Conservation (phyloP, 2,797 vertebrate genomes). For the Danionella dracula region DNA sequence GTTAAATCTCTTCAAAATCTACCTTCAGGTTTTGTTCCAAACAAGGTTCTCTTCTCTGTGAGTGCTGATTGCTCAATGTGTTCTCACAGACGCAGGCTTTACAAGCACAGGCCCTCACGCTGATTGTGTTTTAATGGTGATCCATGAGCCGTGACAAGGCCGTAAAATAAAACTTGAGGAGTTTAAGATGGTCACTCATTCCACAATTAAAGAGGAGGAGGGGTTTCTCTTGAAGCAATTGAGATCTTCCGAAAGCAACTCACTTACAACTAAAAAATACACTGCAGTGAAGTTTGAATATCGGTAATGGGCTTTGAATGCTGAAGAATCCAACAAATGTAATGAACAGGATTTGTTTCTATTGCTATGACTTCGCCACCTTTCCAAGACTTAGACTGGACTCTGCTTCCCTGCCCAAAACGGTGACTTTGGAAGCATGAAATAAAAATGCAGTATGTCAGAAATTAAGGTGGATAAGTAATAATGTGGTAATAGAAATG, state of each 20-base stretch:
- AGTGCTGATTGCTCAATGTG: not conserved
- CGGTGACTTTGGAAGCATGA: too few relatives aligned
- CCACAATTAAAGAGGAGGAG: not conserved
- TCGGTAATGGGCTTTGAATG: too few relatives aligned
- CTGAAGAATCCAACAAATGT: too few relatives aligned
- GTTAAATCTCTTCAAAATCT: not conserved
- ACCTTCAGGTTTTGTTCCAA: not conserved
- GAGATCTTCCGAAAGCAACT: not conserved
- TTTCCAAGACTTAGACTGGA: too few relatives aligned
- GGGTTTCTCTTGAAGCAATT: not conserved
- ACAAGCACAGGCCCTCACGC: not conserved
- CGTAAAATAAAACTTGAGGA: conserved; percentile 36
- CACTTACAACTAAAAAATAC: not conserved
- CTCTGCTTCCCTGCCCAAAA: too few relatives aligned
- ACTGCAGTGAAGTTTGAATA: too few relatives aligned
- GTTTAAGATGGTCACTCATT: conserved; percentile 22
- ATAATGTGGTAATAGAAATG: too few relatives aligned
- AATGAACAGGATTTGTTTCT: too few relatives aligned
- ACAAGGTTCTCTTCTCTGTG: conserved; percentile 14
- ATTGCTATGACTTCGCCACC: too few relatives aligned
- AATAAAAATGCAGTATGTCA: too few relatives aligned
- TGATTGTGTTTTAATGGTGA: conserved; percentile 33
- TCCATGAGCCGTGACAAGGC: conserved; percentile 25
- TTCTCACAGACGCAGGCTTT: conserved; percentile 2
- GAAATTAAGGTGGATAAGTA: too few relatives aligned